Evolutionary conservation across 1,140 invertebrate genomes (phyloP).

Genomic region (Asbolus verrucosus): DNA sequence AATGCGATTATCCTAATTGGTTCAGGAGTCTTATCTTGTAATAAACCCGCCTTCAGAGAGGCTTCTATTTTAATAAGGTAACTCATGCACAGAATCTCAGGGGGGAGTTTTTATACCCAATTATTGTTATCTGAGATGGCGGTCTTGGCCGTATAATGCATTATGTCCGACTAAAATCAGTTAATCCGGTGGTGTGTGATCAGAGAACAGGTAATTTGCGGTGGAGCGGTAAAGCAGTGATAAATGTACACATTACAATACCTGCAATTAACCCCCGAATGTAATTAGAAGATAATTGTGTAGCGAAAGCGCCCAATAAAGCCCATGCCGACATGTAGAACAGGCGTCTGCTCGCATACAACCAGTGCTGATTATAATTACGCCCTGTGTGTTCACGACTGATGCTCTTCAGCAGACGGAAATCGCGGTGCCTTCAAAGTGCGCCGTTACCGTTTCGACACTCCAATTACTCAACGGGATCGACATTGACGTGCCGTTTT

Average conservation of each 20-base stretch:
- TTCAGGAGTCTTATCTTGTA: conserved; percentile 25
- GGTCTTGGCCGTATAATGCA: conserved; percentile 8
- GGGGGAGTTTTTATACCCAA: conserved; percentile 20
- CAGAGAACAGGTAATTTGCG: conserved; percentile 32
- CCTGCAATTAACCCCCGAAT: conserved; percentile 48
- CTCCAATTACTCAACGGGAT: no score
- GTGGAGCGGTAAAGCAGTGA: conserved; percentile 25
- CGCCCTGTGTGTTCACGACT: conserved; percentile 2
- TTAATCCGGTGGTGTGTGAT: conserved; percentile 22
- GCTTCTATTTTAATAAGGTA: conserved; percentile 35
- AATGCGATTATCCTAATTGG: conserved; percentile 25
- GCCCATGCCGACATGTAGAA: conserved; percentile 30
- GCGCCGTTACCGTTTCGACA: no score
- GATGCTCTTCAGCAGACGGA: no score
- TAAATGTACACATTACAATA: conserved; percentile 49
- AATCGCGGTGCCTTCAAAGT: conserved; percentile 1
- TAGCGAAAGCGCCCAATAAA: conserved; percentile 39
- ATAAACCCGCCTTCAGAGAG: conserved; percentile 17
- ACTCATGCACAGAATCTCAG: conserved; percentile 27
- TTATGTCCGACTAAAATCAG: conserved; percentile 29
- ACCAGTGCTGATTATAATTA: conserved; percentile 43
- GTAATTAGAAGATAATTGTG: conserved; percentile 51
- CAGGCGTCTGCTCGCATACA: conserved; percentile 16
- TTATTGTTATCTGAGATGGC: conserved; percentile 31
- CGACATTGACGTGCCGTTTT: background rate